Evolutionary conservation across 2,797 vertebrate genomes (phyloP), one percentile per base, ranked within the genome.

Genomic region (Pangasius sanitwongsei): DNA sequence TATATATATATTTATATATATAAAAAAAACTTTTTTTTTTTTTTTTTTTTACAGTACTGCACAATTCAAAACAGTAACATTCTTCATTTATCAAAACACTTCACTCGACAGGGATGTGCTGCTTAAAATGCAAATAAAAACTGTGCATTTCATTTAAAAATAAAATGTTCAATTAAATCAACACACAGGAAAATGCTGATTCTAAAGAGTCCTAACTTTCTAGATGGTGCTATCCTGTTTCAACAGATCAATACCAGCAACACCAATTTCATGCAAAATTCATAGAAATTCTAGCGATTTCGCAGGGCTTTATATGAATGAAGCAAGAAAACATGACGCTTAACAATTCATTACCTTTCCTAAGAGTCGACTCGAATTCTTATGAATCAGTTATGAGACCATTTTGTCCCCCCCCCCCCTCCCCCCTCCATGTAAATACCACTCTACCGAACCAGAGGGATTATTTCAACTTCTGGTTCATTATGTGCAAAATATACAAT

Each of bases 401-500:
- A 91, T 92, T 91, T 90, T 92, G 92, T 92, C 94, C 96, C 96
- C 95, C 96, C 95, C 96, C 96, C 41, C 37, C 37, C 37, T 3
- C 37, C 94, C 96, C 96, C 95, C 96, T 95, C 96, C 96, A 4
- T 93, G 95, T 95, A 65, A 96, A 96, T 94, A 96, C 94, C 93
- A 88, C 90, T 88, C 93, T 92, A 88, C 72, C 53, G 87, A 88
- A 93, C 93, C 94, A 93, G 94, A 90, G 92, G 93, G 95, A 93
- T 94, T 90, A 63, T 92, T 91, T 95, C 93, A 86, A 93, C 95
- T 94, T 96, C 96, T 96, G 96, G 96, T 96, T 94, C 93, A 93
- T 91, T 93, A 94, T 94, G 93, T 97, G 96, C 96, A 96, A 96
- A 96, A 96, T 95, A 95, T 96, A 96, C 94, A 96, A 88, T 86